Evolutionary conservation across 2,113 vertebrate genomes (phyloP).

Genomic region (Chitala chitala): DNA sequence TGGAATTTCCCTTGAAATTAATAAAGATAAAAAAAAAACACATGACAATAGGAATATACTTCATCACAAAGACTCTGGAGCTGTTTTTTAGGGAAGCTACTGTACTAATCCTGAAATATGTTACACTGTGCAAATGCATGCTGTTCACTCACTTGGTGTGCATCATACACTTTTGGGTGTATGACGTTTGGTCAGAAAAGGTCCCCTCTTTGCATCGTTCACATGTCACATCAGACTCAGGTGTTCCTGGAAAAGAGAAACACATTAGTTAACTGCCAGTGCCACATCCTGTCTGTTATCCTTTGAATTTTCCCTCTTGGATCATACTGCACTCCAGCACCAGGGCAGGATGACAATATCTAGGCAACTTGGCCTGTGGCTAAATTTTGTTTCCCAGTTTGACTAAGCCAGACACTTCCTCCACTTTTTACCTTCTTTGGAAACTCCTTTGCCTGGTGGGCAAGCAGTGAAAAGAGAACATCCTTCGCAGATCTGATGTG

Average conservation of each 20-base stretch:
- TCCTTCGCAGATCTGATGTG: background rate
- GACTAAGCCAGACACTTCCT: background rate
- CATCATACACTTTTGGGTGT: too few species aligned
- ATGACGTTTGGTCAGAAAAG: conserved; percentile 55
- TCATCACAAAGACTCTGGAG: too few species aligned
- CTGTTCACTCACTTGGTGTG: too few species aligned
- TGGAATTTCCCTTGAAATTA: too few species aligned
- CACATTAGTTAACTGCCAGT: background rate
- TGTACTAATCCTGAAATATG: too few species aligned
- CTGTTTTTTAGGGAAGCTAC: too few species aligned
- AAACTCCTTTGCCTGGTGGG: conserved; percentile 40
- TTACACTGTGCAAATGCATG: too few species aligned
- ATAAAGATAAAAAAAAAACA: too few species aligned
- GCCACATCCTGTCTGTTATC: background rate
- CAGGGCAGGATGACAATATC: background rate
- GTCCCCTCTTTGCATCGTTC: conserved; percentile 33
- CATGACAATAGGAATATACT: too few species aligned
- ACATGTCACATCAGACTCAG: conserved; percentile 41
- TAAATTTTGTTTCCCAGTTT: too few species aligned
- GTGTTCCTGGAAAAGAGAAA: conserved; percentile 40
- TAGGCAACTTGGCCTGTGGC: too few species aligned
- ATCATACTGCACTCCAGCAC: background rate
- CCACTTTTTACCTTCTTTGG: conserved; percentile 27
- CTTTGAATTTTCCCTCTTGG: background rate
- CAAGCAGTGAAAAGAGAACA: conserved; percentile 24